Evolutionary conservation across 2,888 invertebrate genomes (phyloP), one percentile per base, ranked within the genome.

Genomic region (Drosophila nigricruria): DNA sequence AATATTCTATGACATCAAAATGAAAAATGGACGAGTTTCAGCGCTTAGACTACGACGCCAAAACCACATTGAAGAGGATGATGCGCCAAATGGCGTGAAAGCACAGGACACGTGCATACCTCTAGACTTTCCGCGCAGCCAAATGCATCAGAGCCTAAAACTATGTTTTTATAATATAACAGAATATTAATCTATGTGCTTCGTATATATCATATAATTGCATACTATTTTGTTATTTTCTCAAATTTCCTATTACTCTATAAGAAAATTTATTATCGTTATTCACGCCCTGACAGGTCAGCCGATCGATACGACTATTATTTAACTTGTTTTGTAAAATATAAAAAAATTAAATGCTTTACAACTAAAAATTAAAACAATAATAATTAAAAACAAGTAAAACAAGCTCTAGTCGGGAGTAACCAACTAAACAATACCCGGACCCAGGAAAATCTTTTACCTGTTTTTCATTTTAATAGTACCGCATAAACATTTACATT

Each of bases 1-100:
- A 71, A 90, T 88, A 60, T 92, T 84, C 68, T 89, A 86, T 59
- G 91, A 92, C 53, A 89, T 91, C 20, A 91, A 89, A 71, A 88
- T 82, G 16, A 85, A 91, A 42, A 74, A 65, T 6, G 88, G 88
- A 10, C 73, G 73, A 0, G 81, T 82, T 18, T 77, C 73, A 6
- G 42, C 69, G 3, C 27, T 70, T 3, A 53, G 78, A 54, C 23
- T 63, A 8, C 71, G 73, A 2, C 73, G 75, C n/a, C 71, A 36
- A 30, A 27, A 45, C 10, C 25, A 53, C 16, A 18, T 32, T 49
- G 30, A 56, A 10, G 50, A 73, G 5, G 12, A 3, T n/a, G 12
- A 3, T n/a, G 12, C n/a, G 18, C 10, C 27, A 23, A 49, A 53
- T 27, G 14, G n/a, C 1, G 0, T n/a, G 6, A 49, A 49, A n/a